Conservation (phyloP, 2,888 invertebrate species). For the Microplitis manilae region DNA sequence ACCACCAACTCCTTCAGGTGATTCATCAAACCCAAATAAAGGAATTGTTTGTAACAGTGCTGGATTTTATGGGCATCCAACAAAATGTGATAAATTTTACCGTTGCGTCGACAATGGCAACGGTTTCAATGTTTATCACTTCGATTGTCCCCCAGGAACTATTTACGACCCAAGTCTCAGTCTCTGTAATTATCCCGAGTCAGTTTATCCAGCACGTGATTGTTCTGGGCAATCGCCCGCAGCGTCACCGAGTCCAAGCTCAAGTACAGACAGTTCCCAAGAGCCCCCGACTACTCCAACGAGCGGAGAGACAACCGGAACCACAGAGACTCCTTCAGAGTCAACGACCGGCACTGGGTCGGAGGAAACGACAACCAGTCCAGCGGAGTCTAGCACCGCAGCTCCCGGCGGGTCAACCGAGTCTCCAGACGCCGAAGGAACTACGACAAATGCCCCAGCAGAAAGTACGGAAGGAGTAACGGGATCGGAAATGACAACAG, state of each 20-base stretch:
- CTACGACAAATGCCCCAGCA: conserved; percentile 33
- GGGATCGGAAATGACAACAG: conserved; percentile 41
- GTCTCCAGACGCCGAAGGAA: conserved; percentile 37
- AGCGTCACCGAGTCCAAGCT: conserved; percentile 8
- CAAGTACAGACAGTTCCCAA: conserved; percentile 16
- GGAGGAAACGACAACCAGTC: conserved; percentile 27
- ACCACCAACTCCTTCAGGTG: conserved; percentile 22
- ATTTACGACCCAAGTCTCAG: conserved; percentile 80
- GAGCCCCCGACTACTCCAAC: conserved; percentile 24
- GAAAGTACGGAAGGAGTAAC: conserved; percentile 30
- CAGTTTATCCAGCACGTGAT: conserved; percentile 75
- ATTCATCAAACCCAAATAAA: conserved; percentile 44
- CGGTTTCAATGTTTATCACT: conserved; percentile 78
- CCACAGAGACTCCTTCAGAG: conserved; percentile 32
- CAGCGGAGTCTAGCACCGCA: conserved; percentile 39
- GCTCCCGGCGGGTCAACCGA: conserved; percentile 21
- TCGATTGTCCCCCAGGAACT: conserved; percentile 80
- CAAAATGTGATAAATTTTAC: conserved; percentile 78
- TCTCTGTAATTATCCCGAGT: conserved; percentile 80
- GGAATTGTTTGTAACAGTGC: conserved; percentile 73
- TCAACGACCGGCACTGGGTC: conserved; percentile 13
- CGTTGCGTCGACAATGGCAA: conserved; percentile 79
- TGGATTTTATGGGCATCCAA: conserved; percentile 78
- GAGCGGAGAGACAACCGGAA: conserved; percentile 35
- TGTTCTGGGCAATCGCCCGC: conserved; percentile 47